Evolutionary conservation across 2,888 invertebrate species (phyloP), one percentile per base, ranked within the genome.

Genomic region (Miltochrista miniata): DNA sequence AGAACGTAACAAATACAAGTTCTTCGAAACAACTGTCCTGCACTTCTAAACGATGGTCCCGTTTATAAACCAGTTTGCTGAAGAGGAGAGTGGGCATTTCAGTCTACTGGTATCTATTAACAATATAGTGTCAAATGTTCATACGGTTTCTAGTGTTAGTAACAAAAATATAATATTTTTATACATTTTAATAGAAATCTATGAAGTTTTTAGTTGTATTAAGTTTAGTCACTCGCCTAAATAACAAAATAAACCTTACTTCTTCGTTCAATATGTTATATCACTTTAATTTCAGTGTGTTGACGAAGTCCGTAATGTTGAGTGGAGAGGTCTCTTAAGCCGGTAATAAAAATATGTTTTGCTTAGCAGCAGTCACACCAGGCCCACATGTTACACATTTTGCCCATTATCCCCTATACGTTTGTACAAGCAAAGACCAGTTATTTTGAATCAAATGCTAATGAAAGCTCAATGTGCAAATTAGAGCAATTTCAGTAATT

Each of bases 21-120:
- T 58, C 64, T 35, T 54, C 61, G 69, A 64, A 69, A 38, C 39
- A 42, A 64, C 61, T 71, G 55, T 30, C 37, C 46, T 58, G 51
- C 59, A 64, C 44, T 51, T 47, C 18, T 41, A 45, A 49, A 56
- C 55, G 54, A 61, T 48, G 31, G 51, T 10, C 74, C 74, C 71
- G 60, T 64, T 61, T 53, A 48, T 65, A 55, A 59, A 54, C 59
- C 63, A 72, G 68, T 81, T 81, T 70, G 65, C 75, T 74, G 61
- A 68, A 70, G 74, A 76, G 18, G 38, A 38, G 18, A 18, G n/a
- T 11, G 18, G 38, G 38, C 24, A 18, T 11, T 24, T 2, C 18
- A 11, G 18, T 7, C 38, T 7, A 38, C 11, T 18, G 38, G 18
- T 15, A 11, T 11, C 38, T n/a, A 38, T 38, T 38, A 38, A 38